Percentiles rank a stretch among this genome's conserved stretches.
These are phyloP conservation scores for Coronaproctus castanopsis DNA, from an alignment of 2,888 invertebrate species.

Conservation along the genomic window DNA sequence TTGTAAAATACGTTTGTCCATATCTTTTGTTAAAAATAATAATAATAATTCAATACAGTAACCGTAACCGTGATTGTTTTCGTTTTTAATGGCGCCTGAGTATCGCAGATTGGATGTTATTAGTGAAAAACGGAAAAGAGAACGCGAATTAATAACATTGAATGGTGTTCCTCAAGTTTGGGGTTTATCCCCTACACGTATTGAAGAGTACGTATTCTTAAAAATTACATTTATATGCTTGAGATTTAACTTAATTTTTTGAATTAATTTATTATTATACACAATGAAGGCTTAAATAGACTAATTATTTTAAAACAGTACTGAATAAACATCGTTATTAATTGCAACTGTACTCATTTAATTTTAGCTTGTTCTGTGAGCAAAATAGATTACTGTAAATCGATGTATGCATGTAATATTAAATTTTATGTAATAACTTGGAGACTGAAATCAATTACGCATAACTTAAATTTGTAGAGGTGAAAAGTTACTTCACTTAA, in stretches of 20 bases:
- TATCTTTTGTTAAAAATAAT: no score
- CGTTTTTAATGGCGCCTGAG: no score
- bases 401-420: background rate
- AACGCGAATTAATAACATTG: slow-evolving; percentile 48
- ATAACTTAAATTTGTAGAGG: background rate
- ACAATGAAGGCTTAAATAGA: no score
- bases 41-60: no score
- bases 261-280: background rate
- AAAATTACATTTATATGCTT: background rate
- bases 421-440: background rate
- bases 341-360: no score
- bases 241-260: background rate
- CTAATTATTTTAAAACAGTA: no score
- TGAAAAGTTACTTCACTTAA: no score
- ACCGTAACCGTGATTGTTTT: no score
- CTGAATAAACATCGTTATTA: no score
- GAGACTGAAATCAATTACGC: background rate
- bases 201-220: slow-evolving; percentile 38
- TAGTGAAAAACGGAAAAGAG: background rate
- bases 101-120: no score
- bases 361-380: no score
- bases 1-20: background rate
- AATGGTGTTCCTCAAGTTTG: slow-evolving; percentile 47
- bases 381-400: no score
- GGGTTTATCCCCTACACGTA: slow-evolving; percentile 48